Conservation (phyloP, 1,140 invertebrate genomes). For the Lerema accius region DNA sequence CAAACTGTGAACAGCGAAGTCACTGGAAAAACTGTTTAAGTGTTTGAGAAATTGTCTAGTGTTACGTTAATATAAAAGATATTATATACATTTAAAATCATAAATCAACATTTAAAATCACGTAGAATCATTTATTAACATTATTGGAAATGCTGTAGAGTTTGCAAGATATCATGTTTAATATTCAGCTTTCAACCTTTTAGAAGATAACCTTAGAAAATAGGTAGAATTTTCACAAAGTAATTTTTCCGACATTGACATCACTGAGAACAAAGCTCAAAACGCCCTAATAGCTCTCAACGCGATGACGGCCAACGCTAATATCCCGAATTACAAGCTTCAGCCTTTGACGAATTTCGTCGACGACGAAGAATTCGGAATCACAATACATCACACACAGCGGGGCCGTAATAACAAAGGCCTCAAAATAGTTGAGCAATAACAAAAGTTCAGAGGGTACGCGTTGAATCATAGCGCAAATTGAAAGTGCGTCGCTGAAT, state of each 20-base stretch:
- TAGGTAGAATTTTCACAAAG: background rate
- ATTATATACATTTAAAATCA: too few relatives aligned
- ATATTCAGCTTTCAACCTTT: too few relatives aligned
- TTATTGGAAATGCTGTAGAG: too few relatives aligned
- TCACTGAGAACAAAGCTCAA: background rate
- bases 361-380: conserved; percentile 23
- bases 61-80: too few relatives aligned
- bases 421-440: conserved; percentile 33
- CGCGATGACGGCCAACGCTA: conserved; percentile 14
- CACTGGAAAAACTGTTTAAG: too few relatives aligned
- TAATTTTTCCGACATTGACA: background rate
- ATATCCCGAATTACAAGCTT: conserved; percentile 9
- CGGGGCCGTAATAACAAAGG: conserved; percentile 29
- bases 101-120: too few relatives aligned
- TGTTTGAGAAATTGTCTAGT: too few relatives aligned
- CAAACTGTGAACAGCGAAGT: too few relatives aligned
- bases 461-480: conserved; percentile 28
- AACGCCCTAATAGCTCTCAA: conserved; percentile 6
- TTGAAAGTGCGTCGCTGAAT: conserved; percentile 32
- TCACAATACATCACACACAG: conserved; percentile 31
- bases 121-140: too few relatives aligned
- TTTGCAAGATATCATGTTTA: too few relatives aligned
- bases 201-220: too few relatives aligned
- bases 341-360: conserved; percentile 20
- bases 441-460: conserved; percentile 29